These are phyloP conservation scores for Platerodrilus igneus DNA, from an alignment of 2,888 invertebrate species.

Conservation along the genomic window DNA sequence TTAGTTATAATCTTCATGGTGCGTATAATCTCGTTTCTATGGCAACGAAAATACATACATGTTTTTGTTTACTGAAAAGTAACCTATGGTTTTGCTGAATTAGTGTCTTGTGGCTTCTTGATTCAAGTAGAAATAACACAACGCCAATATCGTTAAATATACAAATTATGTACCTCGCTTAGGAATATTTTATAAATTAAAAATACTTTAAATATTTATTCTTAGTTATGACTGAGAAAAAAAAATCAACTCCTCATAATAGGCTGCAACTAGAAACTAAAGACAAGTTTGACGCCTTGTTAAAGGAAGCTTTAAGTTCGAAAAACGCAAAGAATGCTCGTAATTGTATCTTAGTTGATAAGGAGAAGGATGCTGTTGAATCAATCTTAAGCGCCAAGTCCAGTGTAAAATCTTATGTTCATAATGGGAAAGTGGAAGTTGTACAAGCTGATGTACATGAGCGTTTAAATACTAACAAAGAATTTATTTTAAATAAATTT, in stretches of 20 bases:
- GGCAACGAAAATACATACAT: too few species aligned
- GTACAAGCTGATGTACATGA: slow-evolving; percentile 20
- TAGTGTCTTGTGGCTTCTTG: too few species aligned
- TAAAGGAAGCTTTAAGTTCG: slow-evolving; percentile 34
- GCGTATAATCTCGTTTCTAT: too few species aligned
- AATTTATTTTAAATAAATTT: slow-evolving; percentile 36
- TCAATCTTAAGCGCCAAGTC: slow-evolving; percentile 4
- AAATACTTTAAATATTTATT: not conserved
- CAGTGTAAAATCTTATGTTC: slow-evolving; percentile 6
- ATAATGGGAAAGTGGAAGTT: slow-evolving; percentile 2
- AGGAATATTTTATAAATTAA: too few species aligned
- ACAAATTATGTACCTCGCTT: too few species aligned
- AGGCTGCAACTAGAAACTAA: slow-evolving; percentile 36
- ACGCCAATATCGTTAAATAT: too few species aligned
- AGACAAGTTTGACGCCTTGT: slow-evolving; percentile 37
- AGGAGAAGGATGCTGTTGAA: slow-evolving; percentile 15
- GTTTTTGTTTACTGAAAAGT: too few species aligned
- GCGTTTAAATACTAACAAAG: slow-evolving; percentile 11
- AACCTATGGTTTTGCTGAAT: too few species aligned
- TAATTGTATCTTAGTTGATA: slow-evolving; percentile 7
- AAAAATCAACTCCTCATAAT: too few species aligned
- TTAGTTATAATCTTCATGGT: too few species aligned
- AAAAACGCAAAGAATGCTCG: slow-evolving; percentile 11
- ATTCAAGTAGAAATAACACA: too few species aligned
- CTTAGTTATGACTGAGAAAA: slow-evolving; percentile 3